phyloP scores from a whole-genome alignment of 2,797 vertebrate genomes.

The Galaxias olidus region DNA sequence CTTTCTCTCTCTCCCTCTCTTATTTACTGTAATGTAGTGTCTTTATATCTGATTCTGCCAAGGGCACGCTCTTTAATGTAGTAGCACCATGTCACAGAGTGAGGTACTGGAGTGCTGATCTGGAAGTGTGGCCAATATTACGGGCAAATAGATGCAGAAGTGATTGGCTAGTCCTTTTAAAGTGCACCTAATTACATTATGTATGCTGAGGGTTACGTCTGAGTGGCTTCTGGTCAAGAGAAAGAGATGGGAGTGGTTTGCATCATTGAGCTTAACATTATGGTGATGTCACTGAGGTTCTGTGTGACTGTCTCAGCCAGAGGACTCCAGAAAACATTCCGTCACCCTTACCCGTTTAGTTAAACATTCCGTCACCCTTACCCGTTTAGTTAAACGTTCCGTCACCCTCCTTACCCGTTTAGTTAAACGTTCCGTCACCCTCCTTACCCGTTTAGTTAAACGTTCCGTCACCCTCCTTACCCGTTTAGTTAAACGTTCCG shows the following conservation, averaged over 20 bases:
- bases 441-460: no score
- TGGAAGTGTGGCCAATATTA: conserved; percentile 20
- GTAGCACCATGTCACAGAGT: conserved; percentile 12
- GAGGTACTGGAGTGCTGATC: conserved; percentile 33
- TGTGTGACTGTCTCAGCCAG: conserved; percentile 29
- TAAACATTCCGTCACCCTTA: conserved; percentile 32
- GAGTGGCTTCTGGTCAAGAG: not conserved
- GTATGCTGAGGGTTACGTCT: conserved; percentile 5
- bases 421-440: no score
- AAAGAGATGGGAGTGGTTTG: not conserved
- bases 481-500: no score
- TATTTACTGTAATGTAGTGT: not conserved
- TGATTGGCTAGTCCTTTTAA: not conserved
- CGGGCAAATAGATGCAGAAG: conserved; percentile 17
- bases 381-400: conserved; percentile 39
- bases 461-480: no score
- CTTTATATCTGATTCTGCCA: no score
- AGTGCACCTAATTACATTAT: conserved; percentile 32
- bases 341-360: conserved; percentile 36
- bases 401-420: conserved; percentile 12
- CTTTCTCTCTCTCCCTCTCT: not conserved
- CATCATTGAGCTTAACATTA: not conserved
- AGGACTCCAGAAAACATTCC: not conserved
- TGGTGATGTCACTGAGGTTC: not conserved
- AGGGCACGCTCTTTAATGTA: no score